Evolutionary conservation across 2,113 vertebrate species (phyloP).

Genomic region (Aegotheles bennettii): DNA sequence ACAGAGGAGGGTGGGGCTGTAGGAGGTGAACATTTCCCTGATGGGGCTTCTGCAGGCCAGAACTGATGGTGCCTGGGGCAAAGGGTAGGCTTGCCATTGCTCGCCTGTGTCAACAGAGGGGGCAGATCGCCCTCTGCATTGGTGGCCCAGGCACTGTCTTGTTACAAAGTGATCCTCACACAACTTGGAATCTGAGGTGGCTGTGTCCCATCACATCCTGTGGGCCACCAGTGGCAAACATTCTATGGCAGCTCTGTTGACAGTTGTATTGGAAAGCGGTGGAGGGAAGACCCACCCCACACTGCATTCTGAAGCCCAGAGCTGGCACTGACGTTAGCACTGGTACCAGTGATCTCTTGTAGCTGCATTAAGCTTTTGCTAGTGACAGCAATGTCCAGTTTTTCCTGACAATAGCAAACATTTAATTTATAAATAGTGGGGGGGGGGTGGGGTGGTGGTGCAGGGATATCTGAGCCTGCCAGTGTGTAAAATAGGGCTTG

Average conservation of each 20-base stretch:
- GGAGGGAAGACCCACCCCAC: fast-evolving
- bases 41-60: neutral
- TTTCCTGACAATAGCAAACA: neutral
- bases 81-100: neutral
- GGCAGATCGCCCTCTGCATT: neutral
- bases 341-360: neutral
- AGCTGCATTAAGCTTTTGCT: neutral
- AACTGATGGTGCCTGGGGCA: neutral
- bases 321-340: neutral
- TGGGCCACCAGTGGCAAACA: neutral
- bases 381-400: neutral
- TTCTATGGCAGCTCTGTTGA: neutral
- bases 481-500: neutral
- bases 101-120: neutral
- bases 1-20: neutral
- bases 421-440: neutral
- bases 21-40: neutral
- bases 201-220: neutral
- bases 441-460: no score
- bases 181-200: neutral
- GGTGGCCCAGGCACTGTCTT: neutral
- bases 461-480: neutral
- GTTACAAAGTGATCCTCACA: neutral
- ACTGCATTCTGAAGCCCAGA: neutral
- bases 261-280: neutral